Evolutionary conservation across 1,140 invertebrate genomes (phyloP).

Genomic region (Dendrolimus punctatus): DNA sequence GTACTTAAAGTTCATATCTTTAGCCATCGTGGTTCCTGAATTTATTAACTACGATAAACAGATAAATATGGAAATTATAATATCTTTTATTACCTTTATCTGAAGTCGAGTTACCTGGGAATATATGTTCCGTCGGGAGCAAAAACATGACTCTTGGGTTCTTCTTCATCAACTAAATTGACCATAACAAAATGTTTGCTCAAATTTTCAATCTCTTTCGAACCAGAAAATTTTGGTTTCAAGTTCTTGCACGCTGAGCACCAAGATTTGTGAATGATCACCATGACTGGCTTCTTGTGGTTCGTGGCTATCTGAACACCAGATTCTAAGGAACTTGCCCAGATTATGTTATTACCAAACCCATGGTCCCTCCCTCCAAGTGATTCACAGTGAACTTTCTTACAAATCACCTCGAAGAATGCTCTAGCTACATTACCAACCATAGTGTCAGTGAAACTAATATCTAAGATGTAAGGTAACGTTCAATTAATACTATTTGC

Average conservation of each 20-base stretch:
- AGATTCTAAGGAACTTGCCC: constrained; percentile 66
- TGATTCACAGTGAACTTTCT: constrained; percentile 33
- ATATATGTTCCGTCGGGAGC: constrained; percentile 75
- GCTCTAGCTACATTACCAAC: constrained; percentile 34
- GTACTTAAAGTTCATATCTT: no score
- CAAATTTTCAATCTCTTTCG: constrained; percentile 68
- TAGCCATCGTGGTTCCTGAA: no score
- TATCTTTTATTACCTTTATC: no score
- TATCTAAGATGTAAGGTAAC: no score
- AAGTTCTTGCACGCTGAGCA: constrained; percentile 76
- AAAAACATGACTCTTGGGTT: constrained; percentile 62
- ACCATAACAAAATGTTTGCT: constrained; percentile 76
- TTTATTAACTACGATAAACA: no score
- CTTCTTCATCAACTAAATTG: constrained; percentile 73
- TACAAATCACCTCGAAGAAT: constrained; percentile 34
- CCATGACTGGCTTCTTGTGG: constrained; percentile 73
- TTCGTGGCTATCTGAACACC: constrained; percentile 57
- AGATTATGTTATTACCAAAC: constrained; percentile 57
- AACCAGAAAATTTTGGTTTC: constrained; percentile 73
- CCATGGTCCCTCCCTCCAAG: constrained; percentile 45
- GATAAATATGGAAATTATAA: background rate
- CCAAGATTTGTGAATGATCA: constrained; percentile 77
- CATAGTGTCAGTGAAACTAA: constrained; percentile 20
- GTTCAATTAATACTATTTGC: no score
- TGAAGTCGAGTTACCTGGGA: constrained; percentile 56